phyloP scores from a whole-genome alignment of 1,140 invertebrate genomes.

The Drosophila bocqueti region DNA sequence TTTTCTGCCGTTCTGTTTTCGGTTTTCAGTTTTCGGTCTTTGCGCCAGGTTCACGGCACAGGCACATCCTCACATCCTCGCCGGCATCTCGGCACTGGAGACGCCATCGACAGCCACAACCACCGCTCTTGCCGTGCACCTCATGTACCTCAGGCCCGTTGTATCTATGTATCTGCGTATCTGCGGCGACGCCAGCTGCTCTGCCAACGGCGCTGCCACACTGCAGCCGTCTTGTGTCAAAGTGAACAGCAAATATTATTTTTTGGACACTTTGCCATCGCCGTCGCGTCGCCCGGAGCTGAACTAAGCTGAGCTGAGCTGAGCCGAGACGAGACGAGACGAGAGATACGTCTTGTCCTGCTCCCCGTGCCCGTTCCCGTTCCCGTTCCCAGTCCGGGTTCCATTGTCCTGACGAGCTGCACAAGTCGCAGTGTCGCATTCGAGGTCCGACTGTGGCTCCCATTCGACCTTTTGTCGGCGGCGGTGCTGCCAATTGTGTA shows the following conservation, averaged over 20 bases:
- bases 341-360: constrained; percentile 15
- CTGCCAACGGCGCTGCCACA: constrained; percentile 33
- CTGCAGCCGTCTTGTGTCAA: constrained; percentile 73
- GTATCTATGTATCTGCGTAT: constrained; percentile 61
- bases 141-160: constrained; percentile 34
- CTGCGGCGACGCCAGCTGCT: constrained; percentile 55
- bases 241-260: constrained; percentile 83
- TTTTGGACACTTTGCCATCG: constrained; percentile 83
- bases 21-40: constrained; percentile 33
- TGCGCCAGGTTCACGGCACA: constrained; percentile 55
- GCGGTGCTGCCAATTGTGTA: constrained; percentile 67
- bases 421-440: constrained; percentile 55
- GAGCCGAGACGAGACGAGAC: not conserved
- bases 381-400: constrained; percentile 24
- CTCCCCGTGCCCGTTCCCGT: constrained; percentile 20
- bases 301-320: constrained; percentile 9
- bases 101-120: constrained; percentile 38
- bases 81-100: constrained; percentile 46
- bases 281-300: constrained; percentile 69
- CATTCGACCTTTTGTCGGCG: constrained; percentile 52
- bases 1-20: constrained; percentile 10
- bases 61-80: constrained; percentile 50
- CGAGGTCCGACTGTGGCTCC: constrained; percentile 38
- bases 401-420: constrained; percentile 52
- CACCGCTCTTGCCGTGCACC: constrained; percentile 38